Evolutionary conservation across 2,888 invertebrate species (phyloP), one percentile per base, ranked within the genome.

Genomic region (Gasteruption jaculator): DNA sequence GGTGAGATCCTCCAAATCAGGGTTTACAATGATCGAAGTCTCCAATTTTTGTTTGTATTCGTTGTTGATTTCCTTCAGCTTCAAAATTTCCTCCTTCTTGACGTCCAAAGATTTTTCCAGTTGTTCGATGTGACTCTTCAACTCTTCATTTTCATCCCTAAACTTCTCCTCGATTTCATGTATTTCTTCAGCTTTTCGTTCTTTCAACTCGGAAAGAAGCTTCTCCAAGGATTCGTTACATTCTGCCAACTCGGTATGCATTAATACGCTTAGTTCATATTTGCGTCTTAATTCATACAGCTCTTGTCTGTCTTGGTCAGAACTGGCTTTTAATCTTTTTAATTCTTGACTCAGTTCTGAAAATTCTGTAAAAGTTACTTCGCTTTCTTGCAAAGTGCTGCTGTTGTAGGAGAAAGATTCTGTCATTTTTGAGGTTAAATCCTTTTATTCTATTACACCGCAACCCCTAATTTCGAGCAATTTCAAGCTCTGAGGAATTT

Each of bases 241-340:
- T 18, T 58, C 57, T 5, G 49, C 38, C 22, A 61, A 38, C 7
- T 64, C 60, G 2, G 39, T 46, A 18, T 53, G 46, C 40, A 60
- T 49, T 0, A 45, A 45, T 10, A 43, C 41, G 8, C 41, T 43
- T 7, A 50, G 36, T 41, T 53, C 42, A 3, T 60, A 31, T 34
- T 58, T 60, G 5, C 48, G 46, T n/a, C 50, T 49, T 1, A 61
- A 19, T 10, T 50, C 44, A 30, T 63, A 20, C 14, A 56, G 34
- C 27, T 61, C 52, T 43, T 63, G 64, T 10, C 41, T 48, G 19
- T 43, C 57, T 4, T 15, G 36, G 24, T 63, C 64, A 43, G 50
- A 52, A 16, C 49, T 46, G 8, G 11, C n/a, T 6, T 44, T 38
- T 20, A 54, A 19, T 21, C 46, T 46, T 33, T 12, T 18, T 8